Evolutionary conservation across 2,797 vertebrate species (phyloP).

Genomic region (Enteromius radiatus): DNA sequence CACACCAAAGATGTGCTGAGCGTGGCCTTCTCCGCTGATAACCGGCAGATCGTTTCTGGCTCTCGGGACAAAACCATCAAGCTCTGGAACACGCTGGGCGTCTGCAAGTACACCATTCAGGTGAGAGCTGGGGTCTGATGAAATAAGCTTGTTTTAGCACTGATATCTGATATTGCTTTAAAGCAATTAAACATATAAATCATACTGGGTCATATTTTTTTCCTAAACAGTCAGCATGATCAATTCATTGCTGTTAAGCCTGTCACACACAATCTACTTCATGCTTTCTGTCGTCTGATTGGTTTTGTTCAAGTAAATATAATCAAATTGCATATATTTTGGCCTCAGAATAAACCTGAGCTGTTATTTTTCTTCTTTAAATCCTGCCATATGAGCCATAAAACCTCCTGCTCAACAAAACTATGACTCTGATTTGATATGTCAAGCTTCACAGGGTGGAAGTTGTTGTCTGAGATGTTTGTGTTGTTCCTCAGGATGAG

Average conservation of each 20-base stretch:
- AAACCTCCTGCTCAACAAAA: not conserved
- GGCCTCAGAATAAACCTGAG: not conserved
- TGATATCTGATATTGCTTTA: too few relatives aligned
- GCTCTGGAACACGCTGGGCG: slow-evolving; percentile 96
- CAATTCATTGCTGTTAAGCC: not conserved
- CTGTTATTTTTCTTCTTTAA: not conserved
- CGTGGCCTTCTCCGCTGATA: slow-evolving; percentile 96
- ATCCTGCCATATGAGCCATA: not conserved
- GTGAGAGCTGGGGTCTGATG: slow-evolving; percentile 67
- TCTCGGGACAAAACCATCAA: slow-evolving; percentile 97
- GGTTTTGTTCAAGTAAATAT: too few relatives aligned
- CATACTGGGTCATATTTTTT: too few relatives aligned
- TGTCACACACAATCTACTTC: not conserved
- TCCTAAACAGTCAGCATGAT: too few relatives aligned
- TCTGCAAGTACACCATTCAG: slow-evolving; percentile 99
- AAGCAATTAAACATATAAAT: not conserved
- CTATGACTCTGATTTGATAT: not conserved
- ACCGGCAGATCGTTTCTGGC: slow-evolving; percentile 97
- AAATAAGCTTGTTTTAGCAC: not conserved
- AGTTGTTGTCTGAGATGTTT: not conserved
- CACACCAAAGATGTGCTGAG: slow-evolving; percentile 96
- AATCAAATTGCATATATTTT: too few relatives aligned
- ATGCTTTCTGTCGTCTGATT: too few relatives aligned
- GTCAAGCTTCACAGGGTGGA: not conserved
- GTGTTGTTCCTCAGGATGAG: slow-evolving; percentile 82